phyloP scores from a whole-genome alignment of 2,888 invertebrate species.

The Rhopalosiphum nymphaeae region DNA sequence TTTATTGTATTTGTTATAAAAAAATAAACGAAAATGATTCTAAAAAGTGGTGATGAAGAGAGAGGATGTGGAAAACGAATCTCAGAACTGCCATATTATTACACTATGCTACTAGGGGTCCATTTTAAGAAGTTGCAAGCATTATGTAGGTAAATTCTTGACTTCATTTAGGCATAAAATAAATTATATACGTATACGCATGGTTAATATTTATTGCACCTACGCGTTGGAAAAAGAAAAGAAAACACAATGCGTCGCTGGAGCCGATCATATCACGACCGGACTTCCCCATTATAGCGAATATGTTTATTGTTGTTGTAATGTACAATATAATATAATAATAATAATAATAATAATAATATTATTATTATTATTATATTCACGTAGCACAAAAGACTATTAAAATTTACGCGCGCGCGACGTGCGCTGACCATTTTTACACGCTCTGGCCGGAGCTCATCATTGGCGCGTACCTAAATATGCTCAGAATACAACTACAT shows the following conservation, averaged over 20 bases:
- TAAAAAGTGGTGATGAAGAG: background rate
- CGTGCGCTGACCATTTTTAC: background rate
- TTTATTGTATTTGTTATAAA: background rate
- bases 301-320: constrained; percentile 13
- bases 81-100: background rate
- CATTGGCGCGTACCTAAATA: background rate
- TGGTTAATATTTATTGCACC: background rate
- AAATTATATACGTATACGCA: background rate
- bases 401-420: constrained; percentile 20
- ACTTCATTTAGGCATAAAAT: background rate
- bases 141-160: background rate
- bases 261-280: background rate
- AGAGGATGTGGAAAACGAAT: background rate
- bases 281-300: background rate
- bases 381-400: constrained; percentile 12
- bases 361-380: constrained; percentile 13
- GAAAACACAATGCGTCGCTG: background rate
- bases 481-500: background rate
- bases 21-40: background rate
- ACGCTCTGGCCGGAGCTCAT: background rate
- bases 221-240: background rate
- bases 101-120: background rate
- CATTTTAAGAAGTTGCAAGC: background rate
- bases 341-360: constrained; percentile 18
- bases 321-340: background rate